A percentile compares a stretch with the other conserved stretches of the same genome.
phyloP scores from a whole-genome alignment of 2,888 invertebrate species.

The Dyspetes luteomarginatus region DNA sequence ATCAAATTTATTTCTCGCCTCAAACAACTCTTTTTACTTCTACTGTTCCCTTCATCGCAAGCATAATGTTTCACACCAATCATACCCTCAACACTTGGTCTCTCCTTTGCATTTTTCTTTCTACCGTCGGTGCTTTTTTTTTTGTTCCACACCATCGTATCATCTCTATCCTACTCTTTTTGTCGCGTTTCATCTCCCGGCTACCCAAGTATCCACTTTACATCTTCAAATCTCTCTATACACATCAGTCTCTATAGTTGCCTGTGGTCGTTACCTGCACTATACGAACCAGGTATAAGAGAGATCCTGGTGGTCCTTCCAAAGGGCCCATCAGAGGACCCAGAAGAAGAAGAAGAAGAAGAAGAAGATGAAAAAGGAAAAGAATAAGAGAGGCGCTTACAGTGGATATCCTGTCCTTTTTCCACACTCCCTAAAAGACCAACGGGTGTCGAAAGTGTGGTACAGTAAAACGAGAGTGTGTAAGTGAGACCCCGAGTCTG shows the following conservation, averaged over 20 bases:
- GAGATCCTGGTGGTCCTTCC: constrained; percentile 38
- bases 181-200: constrained; percentile 13
- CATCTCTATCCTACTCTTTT: constrained; percentile 7
- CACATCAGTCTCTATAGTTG: constrained; percentile 1
- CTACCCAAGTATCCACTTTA: constrained; percentile 5
- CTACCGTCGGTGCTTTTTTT: not conserved
- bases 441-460: constrained; percentile 52
- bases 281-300: constrained; percentile 11
- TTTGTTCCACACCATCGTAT: not conserved
- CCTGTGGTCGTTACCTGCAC: not conserved
- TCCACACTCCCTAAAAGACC: constrained; percentile 18
- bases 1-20: not conserved
- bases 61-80: not conserved
- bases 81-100: not conserved
- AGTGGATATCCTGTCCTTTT: constrained; percentile 2
- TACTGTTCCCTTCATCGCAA: not conserved
- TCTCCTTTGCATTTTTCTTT: not conserved
- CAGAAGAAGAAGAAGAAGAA: not conserved
- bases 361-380: not conserved
- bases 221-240: constrained; percentile 26
- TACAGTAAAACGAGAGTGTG: constrained; percentile 28
- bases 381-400: constrained; percentile 29
- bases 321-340: constrained; percentile 39
- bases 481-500: constrained; percentile 31
- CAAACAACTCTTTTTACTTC: not conserved